These are phyloP conservation scores for Xanthia icteritia DNA, from an alignment of 2,888 invertebrate species.

Conservation along the genomic window DNA sequence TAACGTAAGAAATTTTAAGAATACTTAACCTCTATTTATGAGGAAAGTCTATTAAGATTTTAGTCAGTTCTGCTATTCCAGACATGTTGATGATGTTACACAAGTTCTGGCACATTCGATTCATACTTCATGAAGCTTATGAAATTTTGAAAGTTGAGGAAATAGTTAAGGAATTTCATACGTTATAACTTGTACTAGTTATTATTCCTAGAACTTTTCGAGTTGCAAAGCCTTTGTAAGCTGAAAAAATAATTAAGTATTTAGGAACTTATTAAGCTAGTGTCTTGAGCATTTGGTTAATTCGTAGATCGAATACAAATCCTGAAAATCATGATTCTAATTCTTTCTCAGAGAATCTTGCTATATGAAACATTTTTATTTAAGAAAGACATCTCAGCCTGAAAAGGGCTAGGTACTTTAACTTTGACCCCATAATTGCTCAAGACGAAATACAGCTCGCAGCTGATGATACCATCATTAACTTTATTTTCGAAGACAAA, in stretches of 20 bases:
- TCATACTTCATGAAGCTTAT: background rate
- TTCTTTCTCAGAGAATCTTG: too few species aligned
- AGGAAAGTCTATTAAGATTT: background rate
- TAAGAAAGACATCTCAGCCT: background rate
- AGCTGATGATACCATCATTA: slow-evolving; percentile 14
- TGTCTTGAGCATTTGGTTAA: background rate
- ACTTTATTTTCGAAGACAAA: slow-evolving; percentile 29
- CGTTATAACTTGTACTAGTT: slow-evolving; percentile 12
- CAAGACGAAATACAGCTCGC: background rate
- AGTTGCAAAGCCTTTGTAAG: slow-evolving; percentile 16
- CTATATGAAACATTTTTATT: background rate
- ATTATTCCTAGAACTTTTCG: background rate
- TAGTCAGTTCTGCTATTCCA: background rate
- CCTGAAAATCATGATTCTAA: background rate
- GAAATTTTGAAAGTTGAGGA: slow-evolving; percentile 6
- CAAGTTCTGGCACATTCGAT: slow-evolving; percentile 5
- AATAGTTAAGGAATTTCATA: slow-evolving; percentile 18
- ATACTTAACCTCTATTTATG: background rate
- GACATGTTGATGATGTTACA: slow-evolving; percentile 1
- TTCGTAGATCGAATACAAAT: background rate
- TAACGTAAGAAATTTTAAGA: background rate
- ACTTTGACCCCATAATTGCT: background rate
- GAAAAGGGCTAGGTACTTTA: background rate
- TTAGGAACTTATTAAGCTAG: slow-evolving; percentile 1
- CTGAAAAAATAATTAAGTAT: background rate